Percentiles rank a stretch among this genome's conserved stretches.
Evolutionary conservation across 2,113 vertebrate genomes (phyloP).

Genomic region (Phoxinus phoxinus): DNA sequence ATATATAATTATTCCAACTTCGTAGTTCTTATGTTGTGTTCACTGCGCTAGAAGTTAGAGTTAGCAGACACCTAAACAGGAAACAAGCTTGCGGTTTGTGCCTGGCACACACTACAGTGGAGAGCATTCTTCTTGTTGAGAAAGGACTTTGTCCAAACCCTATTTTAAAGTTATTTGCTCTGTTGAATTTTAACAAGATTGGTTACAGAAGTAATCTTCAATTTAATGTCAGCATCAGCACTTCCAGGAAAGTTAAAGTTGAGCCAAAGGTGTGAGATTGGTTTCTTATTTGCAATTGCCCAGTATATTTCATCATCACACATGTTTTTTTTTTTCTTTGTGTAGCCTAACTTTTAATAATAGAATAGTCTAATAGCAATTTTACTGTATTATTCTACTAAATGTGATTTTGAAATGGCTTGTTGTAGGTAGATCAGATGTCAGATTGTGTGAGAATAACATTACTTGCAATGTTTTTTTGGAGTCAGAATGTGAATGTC

Average conservation of each 20-base stretch:
- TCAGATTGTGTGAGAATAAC: background rate
- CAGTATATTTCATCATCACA: background rate
- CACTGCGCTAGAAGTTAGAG: background rate
- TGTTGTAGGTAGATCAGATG: background rate
- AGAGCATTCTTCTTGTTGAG: background rate
- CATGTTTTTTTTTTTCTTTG: background rate
- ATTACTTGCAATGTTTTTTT: background rate
- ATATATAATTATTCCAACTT: background rate
- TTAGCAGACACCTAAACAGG: background rate
- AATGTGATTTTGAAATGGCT: background rate
- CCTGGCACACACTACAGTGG: background rate
- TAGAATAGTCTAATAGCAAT: background rate
- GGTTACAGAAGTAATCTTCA: background rate
- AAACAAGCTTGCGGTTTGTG: background rate
- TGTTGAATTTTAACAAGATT: slow-evolving; percentile 10
- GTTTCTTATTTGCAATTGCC: background rate
- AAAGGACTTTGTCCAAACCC: slow-evolving; percentile 10
- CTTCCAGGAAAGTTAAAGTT: slow-evolving; percentile 3
- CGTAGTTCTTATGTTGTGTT: background rate
- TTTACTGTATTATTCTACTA: background rate
- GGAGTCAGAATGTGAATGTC: background rate
- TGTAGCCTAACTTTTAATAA: background rate
- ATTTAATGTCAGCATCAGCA: background rate
- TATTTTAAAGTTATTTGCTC: slow-evolving; percentile 18
- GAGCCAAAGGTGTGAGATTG: background rate